A percentile compares a stretch with the other conserved stretches of the same genome.
These are phyloP conservation scores for Blastobasis lacticolella DNA, from an alignment of 2,888 invertebrate genomes.

Conservation along the genomic window DNA sequence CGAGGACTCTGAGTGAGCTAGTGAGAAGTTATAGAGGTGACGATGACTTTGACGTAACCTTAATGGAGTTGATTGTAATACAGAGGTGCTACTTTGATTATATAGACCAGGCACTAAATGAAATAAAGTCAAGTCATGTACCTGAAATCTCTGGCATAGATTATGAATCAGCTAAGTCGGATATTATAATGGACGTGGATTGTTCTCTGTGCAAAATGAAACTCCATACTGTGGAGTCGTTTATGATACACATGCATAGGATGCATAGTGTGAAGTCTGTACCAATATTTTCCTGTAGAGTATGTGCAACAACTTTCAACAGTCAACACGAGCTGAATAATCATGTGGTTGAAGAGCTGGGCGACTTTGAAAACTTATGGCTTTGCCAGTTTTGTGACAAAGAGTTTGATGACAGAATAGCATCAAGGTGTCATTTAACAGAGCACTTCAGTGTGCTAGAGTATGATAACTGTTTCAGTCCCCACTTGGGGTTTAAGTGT, in stretches of 20 bases:
- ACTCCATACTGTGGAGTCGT: slow-evolving; percentile 28
- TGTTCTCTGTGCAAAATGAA: slow-evolving; percentile 48
- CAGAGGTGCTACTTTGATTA: slow-evolving; percentile 61
- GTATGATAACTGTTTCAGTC: slow-evolving; percentile 60
- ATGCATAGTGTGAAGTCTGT: slow-evolving; percentile 49
- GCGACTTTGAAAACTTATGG: slow-evolving; percentile 61
- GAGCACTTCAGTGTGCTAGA: slow-evolving; percentile 49
- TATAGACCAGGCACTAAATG: slow-evolving; percentile 31
- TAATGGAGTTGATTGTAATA: slow-evolving; percentile 55
- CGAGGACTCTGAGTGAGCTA: slow-evolving; percentile 15
- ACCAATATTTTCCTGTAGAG: slow-evolving; percentile 50
- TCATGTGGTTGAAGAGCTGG: slow-evolving; percentile 44
- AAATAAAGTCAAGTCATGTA: slow-evolving; percentile 38
- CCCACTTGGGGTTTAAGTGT: slow-evolving; percentile 67
- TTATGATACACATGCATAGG: slow-evolving; percentile 48
- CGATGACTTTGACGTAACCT: slow-evolving; percentile 62
- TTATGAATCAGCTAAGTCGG: slow-evolving; percentile 33
- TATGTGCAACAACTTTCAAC: slow-evolving; percentile 56
- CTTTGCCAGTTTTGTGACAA: slow-evolving; percentile 69
- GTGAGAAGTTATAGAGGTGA: slow-evolving; percentile 45
- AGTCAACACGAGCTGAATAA: slow-evolving; percentile 39
- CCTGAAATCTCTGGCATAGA: slow-evolving; percentile 41
- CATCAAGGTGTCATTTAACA: slow-evolving; percentile 45
- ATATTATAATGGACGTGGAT: slow-evolving; percentile 28
- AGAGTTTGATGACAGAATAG: slow-evolving; percentile 53